These are phyloP conservation scores for Lepidonotus clava DNA, from an alignment of 2,888 invertebrate genomes.

Conservation along the genomic window DNA sequence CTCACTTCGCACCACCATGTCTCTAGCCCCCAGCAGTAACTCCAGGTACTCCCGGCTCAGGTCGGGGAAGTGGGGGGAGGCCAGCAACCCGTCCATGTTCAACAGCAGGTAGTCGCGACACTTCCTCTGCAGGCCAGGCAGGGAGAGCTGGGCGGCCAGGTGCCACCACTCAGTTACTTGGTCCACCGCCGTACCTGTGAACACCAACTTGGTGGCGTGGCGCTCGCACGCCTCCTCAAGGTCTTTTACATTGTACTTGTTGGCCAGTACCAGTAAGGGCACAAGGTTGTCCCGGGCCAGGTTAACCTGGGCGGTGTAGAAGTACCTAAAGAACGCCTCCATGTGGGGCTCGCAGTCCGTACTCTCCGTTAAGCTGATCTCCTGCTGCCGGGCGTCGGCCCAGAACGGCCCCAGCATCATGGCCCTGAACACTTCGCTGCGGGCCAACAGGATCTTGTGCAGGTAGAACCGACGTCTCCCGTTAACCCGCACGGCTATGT, in stretches of 20 bases:
- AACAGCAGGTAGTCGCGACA: constrained; percentile 52
- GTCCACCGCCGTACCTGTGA: constrained; percentile 32
- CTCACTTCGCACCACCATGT: constrained; percentile 56
- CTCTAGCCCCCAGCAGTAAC: not conserved
- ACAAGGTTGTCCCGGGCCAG: constrained; percentile 48
- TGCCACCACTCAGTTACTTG: constrained; percentile 49
- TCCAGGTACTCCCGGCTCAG: constrained; percentile 36
- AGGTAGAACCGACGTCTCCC: constrained; percentile 43
- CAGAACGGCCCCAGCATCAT: constrained; percentile 52
- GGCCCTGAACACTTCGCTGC: constrained; percentile 52
- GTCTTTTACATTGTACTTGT: constrained; percentile 53
- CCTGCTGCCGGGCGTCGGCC: constrained; percentile 43
- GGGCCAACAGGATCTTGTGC: constrained; percentile 56
- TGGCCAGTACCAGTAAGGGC: constrained; percentile 53
- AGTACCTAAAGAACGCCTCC: constrained; percentile 56
- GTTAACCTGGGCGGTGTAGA: constrained; percentile 56
- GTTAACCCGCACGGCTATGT: constrained; percentile 39
- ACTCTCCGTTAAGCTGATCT: constrained; percentile 49
- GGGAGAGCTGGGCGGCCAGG: constrained; percentile 22
- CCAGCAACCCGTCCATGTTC: constrained; percentile 51
- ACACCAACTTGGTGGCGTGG: constrained; percentile 22
- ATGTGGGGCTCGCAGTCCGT: constrained; percentile 41
- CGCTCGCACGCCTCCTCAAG: constrained; percentile 56
- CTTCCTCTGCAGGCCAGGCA: not conserved
- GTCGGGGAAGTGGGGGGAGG: constrained; percentile 13